Evolutionary conservation across 2,113 vertebrate species (phyloP).

Genomic region (Charadrius vociferus): DNA sequence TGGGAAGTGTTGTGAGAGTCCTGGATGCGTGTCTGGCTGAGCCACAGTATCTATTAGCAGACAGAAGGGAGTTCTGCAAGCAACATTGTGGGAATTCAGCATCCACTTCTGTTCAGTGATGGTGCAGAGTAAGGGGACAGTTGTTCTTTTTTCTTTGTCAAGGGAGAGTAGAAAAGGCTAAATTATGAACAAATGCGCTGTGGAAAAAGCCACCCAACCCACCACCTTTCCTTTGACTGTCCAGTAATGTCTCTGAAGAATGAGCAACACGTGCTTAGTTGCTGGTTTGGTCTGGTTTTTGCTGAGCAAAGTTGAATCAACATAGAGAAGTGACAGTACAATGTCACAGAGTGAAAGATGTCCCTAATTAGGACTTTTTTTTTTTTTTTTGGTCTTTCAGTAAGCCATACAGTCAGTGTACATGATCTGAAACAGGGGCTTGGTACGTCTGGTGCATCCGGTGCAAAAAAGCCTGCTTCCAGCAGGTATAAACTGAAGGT

Average conservation of each 20-base stretch:
- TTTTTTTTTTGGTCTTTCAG: constrained; percentile 59
- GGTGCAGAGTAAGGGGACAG: background rate
- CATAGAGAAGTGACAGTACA: background rate
- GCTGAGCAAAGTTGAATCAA: background rate
- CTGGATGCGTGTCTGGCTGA: background rate
- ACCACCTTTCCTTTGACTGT: background rate
- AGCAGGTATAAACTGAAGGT: constrained; percentile 89
- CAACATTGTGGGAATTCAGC: background rate
- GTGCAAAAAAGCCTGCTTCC: constrained; percentile 61
- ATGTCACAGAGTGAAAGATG: background rate
- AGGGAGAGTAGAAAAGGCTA: background rate
- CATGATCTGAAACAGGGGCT: constrained; percentile 85
- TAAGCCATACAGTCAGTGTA: constrained; percentile 81
- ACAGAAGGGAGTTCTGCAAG: background rate
- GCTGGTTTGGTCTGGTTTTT: background rate
- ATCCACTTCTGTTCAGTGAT: background rate
- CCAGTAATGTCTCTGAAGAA: background rate
- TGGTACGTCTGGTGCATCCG: background rate
- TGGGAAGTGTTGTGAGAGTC: background rate
- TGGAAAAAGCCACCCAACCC: background rate
- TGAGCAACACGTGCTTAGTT: background rate
- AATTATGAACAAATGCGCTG: background rate
- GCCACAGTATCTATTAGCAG: background rate
- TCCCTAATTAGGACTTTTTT: background rate
- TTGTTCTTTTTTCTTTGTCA: background rate